Base-by-base conservation (phyloP, 2,888 invertebrate species). In the Rotaria magnacalcarata region DNA sequence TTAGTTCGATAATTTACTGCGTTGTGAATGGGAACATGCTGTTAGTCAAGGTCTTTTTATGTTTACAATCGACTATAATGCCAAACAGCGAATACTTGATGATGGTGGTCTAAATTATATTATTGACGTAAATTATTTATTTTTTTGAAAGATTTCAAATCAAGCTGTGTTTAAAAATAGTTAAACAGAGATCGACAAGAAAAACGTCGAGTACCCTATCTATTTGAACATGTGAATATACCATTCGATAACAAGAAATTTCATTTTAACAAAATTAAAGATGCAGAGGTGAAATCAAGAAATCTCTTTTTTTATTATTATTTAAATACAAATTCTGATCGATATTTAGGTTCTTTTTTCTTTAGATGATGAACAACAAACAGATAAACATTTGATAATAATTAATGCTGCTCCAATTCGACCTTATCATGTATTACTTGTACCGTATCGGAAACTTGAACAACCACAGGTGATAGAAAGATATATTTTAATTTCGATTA, bases 191-290 rank as follows among this genome's bases (percentile, higher is more conserved):
- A 47, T 47, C 80, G 80, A n/a, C 21, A 47, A 24, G 80, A 24
- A 80, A 80, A 80, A 80, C 80, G 80, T 21, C 80, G 80, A 24
- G 19, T 47, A 0, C 80, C 80, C 0, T 80, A 47, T 80, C 80
- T 47, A 47, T 80, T 80, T 14, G 80, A 80, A 47, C 4, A 47
- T 14, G 43, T 80, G 24, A 43, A 80, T 14, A n/a, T 19, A 47
- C 47, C 47, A 47, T 80, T 80, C 19, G 47, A 80, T 47, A n/a
- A 43, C 0, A 47, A 47, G 1, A 43, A 80, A 10, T 80, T 80
- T 47, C 47, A 80, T 80, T 80, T 47, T n/a, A 80, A 80, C 16
- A 80, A 80, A 80, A 80, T 80, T 4, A 80, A 80, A 47, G 47
- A 80, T 47, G 47, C 3, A 41, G 80, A 80, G 47, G 80, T 80